Evolutionary conservation across 2,888 invertebrate species (phyloP), one percentile per base, ranked within the genome.

Genomic region (Luffia ferchaultella): DNA sequence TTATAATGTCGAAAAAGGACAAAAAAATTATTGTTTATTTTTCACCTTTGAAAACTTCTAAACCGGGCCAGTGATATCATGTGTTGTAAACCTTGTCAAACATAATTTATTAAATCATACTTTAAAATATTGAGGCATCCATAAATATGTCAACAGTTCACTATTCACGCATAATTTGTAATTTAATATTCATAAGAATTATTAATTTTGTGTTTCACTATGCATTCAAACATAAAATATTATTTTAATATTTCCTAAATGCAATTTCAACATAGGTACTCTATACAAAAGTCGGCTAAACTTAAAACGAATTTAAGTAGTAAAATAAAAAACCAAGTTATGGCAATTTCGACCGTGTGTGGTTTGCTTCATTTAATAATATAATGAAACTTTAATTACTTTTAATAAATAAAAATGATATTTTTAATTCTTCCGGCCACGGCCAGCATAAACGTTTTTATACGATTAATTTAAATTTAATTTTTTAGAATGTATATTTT

Each of bases 241-340:
- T 30, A 30, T 12, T 30, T n/a, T n/a, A n/a, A 30, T 12, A 30
- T 12, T 30, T 30, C 12, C 3, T 30, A 30, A 7, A 7, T 30
- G 12, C 12, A 30, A 7, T 7, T 30, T 3, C 30, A 30, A 7
- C 30, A 12, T 30, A 3, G 5, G 30, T 30, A 30, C 3, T 30
- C n/a, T n/a, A n/a, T n/a, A n/a, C n/a, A n/a, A n/a, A n/a, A n/a
- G n/a, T n/a, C n/a, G n/a, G n/a, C n/a, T n/a, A n/a, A 30, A 30
- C 30, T 30, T 30, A 30, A 30, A 30, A 30, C 30, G 30, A 30
- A 7, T 7, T 30, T 48, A 53, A 20, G 52, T 47, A 51, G 57
- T 12, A 7, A 30, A 30, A 12, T 12, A 30, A 30, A 7, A 30
- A 30, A 30, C 30, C 30, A 30, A 30, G 12, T 30, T 30, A 30